Evolutionary conservation across 1,140 invertebrate genomes (phyloP).

Genomic region (Manduca sexta): DNA sequence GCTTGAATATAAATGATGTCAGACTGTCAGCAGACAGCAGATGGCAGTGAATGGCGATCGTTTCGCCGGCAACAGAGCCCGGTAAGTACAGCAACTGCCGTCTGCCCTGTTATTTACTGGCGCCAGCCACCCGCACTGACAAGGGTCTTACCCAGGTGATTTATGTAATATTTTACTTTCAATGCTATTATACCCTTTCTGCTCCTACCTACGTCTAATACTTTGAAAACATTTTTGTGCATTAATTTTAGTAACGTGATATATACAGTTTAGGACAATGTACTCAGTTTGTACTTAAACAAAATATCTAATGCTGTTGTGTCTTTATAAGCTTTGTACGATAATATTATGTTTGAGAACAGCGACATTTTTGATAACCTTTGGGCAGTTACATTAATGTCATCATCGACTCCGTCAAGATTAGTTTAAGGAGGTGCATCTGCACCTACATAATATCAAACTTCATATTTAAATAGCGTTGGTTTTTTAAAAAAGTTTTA

Average conservation of each 20-base stretch:
- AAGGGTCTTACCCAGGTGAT: conserved; percentile 51
- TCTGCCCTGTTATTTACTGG: conserved; percentile 48
- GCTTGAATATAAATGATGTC: not conserved
- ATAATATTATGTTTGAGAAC: too few species aligned
- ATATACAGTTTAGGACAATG: too few species aligned
- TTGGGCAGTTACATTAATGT: too few species aligned
- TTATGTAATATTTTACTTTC: conserved; percentile 63
- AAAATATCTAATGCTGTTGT: too few species aligned
- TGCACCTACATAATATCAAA: too few species aligned
- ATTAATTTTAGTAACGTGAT: conserved; percentile 6
- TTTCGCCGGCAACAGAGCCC: not conserved
- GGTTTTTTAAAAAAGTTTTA: too few species aligned
- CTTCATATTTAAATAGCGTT: too few species aligned
- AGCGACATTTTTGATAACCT: too few species aligned
- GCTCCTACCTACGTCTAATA: conserved; percentile 6
- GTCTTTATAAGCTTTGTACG: too few species aligned
- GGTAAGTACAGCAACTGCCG: conserved; percentile 32
- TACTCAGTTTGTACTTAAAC: too few species aligned
- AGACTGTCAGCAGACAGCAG: not conserved
- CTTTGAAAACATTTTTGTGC: not conserved
- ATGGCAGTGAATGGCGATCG: not conserved
- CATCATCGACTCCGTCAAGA: too few species aligned
- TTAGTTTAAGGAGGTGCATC: too few species aligned
- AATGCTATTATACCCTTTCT: conserved; percentile 34
- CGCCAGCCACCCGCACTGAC: conserved; percentile 33